Conservation (phyloP, 2,888 invertebrate species). For the Drosophila setosimentum region DNA sequence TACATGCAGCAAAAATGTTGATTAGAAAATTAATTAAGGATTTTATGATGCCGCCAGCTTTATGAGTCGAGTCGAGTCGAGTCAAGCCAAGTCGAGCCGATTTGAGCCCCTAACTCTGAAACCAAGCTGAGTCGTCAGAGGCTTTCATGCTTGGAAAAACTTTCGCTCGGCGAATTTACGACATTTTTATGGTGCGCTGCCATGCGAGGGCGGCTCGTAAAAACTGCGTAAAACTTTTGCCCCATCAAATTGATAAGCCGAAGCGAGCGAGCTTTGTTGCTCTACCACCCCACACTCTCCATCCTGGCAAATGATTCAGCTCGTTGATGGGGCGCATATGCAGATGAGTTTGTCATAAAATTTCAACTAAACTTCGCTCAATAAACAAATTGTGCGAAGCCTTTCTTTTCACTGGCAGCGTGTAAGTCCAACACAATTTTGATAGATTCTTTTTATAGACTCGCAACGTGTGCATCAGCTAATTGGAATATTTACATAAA, state of each 20-base stretch:
- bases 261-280: slow-evolving; percentile 4
- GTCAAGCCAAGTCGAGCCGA: slow-evolving; percentile 22
- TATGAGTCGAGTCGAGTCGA: slow-evolving; percentile 43
- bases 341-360: slow-evolving; percentile 70
- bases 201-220: slow-evolving; percentile 76
- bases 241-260: slow-evolving; percentile 59
- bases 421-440: slow-evolving; percentile 31
- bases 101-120: slow-evolving; percentile 30
- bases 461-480: slow-evolving; percentile 13
- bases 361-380: slow-evolving; percentile 51
- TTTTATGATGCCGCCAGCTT: slow-evolving; percentile 73
- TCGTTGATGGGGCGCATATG: slow-evolving; percentile 58
- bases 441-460: slow-evolving; percentile 12
- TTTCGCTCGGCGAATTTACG: slow-evolving; percentile 80
- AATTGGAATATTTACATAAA: neutral
- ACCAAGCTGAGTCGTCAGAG: slow-evolving; percentile 38
- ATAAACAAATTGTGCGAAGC: slow-evolving; percentile 74
- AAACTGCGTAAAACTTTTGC: slow-evolving; percentile 73
- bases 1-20: slow-evolving; percentile 79
- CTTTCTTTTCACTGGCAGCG: slow-evolving; percentile 46
- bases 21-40: slow-evolving; percentile 80
- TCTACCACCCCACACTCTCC: neutral
- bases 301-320: slow-evolving; percentile 25
- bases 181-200: slow-evolving; percentile 82
- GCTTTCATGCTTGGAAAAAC: slow-evolving; percentile 61